Base-by-base conservation (phyloP, 2,888 invertebrate genomes). In the Oligia latruncula region DNA sequence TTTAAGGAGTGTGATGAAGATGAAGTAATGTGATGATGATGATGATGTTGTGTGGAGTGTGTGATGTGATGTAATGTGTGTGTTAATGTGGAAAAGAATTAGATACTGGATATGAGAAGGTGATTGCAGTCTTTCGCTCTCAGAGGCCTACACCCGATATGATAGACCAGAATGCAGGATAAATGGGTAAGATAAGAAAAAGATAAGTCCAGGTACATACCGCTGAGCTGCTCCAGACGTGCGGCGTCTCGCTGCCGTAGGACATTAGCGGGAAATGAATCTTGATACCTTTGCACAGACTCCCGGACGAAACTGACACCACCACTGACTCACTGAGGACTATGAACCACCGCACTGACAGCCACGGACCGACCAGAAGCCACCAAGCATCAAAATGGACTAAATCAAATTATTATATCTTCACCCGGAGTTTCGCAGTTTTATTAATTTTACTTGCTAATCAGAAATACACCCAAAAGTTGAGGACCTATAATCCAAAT, bases 191-290 rank as follows among this genome's bases (percentile, higher is more conserved):
- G 75, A 73, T 23, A 46, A 0, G 0, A 49, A 40, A 55, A 11
- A 17, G 17, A 13, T 58, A 20, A 43, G 0, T 43, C 49, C 40
- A 71, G 40, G 11, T 74, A 93, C 95, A 83, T 91, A 97, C 97
- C 90, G 96, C 95, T 86, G 97, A 95, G 93, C 96, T 96, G 92
- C 95, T 95, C 97, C 97, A 97, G 84, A 97, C 96, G 95, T 97
- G 97, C 94, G 97, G 95, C 95, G 97, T 94, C 93, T 97, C 97
- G 92, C 95, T 96, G 88, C 96, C 96, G 95, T 96, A 96, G 87
- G 97, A 97, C 97, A 97, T 97, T 94, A 96, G 96, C 95, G 96
- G 96, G 96, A 97, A 97, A 97, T 96, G 96, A 97, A 97, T 97
- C 93, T 97, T 97, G 97, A 95, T 91, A 93, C 94, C 91, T 95